These are phyloP conservation scores for Tapera naevia DNA, from an alignment of 2,797 vertebrate species.

Conservation along the genomic window DNA sequence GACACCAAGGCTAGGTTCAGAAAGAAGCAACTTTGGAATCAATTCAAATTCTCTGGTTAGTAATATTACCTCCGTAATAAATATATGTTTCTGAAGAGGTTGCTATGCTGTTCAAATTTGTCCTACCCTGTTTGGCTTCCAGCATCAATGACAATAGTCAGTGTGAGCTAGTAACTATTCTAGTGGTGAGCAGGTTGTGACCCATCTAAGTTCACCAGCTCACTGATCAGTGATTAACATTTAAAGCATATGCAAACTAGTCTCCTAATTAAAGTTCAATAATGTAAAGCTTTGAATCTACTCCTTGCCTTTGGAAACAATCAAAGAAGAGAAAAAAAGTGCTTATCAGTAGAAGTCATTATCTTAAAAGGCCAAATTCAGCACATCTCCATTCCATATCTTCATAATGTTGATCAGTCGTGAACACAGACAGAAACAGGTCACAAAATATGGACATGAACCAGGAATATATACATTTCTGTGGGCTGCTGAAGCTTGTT, in stretches of 20 bases:
- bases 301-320: slow-evolving; percentile 71
- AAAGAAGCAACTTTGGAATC: not conserved
- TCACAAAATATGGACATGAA: not conserved
- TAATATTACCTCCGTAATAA: not conserved
- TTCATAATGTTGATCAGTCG: not conserved
- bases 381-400: not conserved
- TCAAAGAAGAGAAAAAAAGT: slow-evolving; percentile 53
- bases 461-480: not conserved
- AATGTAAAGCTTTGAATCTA: slow-evolving; percentile 70
- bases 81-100: not conserved
- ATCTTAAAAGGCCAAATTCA: slow-evolving; percentile 54
- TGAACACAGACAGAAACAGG: not conserved
- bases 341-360: slow-evolving; percentile 60
- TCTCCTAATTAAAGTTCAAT: slow-evolving; percentile 73
- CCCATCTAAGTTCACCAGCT: slow-evolving; percentile 37
- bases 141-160: not conserved
- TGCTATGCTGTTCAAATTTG: not conserved
- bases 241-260: slow-evolving; percentile 70
- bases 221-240: slow-evolving; percentile 68
- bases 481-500: not conserved
- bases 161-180: not conserved
- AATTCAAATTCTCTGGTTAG: not conserved
- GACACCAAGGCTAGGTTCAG: not conserved
- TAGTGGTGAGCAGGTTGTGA: slow-evolving; percentile 36
- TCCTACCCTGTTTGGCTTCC: not conserved